Evolutionary conservation across 2,888 invertebrate genomes (phyloP).

Genomic region (Caradrina kadenii): DNA sequence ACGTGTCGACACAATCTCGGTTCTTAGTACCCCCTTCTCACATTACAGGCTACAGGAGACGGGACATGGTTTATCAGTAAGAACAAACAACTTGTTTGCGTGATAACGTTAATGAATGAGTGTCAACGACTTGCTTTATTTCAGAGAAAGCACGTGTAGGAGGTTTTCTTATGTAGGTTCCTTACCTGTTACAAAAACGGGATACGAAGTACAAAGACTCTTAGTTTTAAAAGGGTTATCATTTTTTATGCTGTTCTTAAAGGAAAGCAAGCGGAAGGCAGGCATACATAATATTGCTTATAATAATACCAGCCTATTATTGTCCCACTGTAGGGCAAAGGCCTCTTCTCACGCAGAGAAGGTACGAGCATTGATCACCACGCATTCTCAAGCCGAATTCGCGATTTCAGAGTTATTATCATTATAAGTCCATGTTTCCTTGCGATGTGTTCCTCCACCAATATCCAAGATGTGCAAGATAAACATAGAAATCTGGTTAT

Average conservation of each 20-base stretch:
- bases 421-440: too few species aligned
- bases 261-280: neutral
- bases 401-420: too few species aligned
- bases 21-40: slow-evolving; percentile 43
- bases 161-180: neutral
- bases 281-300: too few species aligned
- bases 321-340: too few species aligned
- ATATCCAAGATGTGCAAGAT: too few species aligned
- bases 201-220: neutral
- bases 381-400: too few species aligned
- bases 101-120: slow-evolving; percentile 62
- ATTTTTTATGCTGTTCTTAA: neutral
- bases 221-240: neutral
- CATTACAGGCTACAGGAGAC: slow-evolving; percentile 56
- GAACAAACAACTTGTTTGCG: slow-evolving; percentile 60
- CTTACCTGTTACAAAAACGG: neutral
- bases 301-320: too few species aligned
- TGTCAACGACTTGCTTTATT: slow-evolving; percentile 62
- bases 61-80: slow-evolving; percentile 57
- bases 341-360: too few species aligned
- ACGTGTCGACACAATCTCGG: slow-evolving; percentile 58
- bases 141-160: slow-evolving; percentile 52
- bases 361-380: too few species aligned
- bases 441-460: too few species aligned
- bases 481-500: too few species aligned